Evolutionary conservation across 2,888 invertebrate genomes (phyloP).

Genomic region (Eilema griseolum): DNA sequence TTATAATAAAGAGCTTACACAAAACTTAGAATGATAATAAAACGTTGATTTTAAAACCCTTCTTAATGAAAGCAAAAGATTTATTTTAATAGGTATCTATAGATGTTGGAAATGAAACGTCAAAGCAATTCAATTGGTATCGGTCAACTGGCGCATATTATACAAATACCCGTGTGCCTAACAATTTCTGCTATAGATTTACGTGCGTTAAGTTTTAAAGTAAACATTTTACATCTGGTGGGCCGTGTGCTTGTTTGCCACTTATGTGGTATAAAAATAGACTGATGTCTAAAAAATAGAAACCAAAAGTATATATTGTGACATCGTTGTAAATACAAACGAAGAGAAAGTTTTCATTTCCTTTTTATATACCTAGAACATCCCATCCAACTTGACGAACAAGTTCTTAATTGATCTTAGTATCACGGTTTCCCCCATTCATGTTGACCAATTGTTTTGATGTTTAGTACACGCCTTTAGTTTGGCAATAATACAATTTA

Average conservation of each 20-base stretch:
- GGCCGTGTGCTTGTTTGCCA: no score
- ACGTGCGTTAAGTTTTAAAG: not conserved
- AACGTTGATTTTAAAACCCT: not conserved
- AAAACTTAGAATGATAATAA: no score
- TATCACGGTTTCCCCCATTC: no score
- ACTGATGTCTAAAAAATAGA: not conserved
- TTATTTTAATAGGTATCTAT: not conserved
- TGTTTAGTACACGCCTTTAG: no score
- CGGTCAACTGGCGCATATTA: constrained; percentile 21
- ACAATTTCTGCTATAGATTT: not conserved
- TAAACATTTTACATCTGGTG: no score
- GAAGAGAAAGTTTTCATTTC: not conserved
- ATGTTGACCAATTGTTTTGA: no score
- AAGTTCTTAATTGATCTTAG: no score
- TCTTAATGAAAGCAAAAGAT: not conserved
- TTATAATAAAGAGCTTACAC: no score
- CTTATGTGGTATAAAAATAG: no score
- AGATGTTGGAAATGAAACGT: constrained; percentile 18
- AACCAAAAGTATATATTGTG: not conserved
- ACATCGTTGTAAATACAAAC: not conserved
- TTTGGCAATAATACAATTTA: no score
- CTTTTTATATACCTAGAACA: no score
- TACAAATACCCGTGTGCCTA: not conserved
- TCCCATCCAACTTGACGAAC: no score
- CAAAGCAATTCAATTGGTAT: constrained; percentile 25